Conservation (phyloP, 92 coral and sea anemone species). For the Palythoa grandis region DNA sequence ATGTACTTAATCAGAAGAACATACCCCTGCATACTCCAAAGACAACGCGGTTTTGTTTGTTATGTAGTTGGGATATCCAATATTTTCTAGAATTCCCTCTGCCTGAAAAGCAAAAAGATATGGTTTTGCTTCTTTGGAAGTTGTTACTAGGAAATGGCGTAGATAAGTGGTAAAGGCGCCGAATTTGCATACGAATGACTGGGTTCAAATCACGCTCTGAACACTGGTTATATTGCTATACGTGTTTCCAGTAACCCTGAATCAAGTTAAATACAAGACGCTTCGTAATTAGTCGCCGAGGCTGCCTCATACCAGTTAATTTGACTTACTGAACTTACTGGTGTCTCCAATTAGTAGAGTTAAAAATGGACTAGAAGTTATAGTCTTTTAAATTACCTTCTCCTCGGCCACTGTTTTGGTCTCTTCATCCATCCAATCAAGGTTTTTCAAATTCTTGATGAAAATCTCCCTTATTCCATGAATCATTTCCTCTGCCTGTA, state of each 20-base stretch:
- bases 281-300: too few relatives aligned
- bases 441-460: constrained; percentile 67
- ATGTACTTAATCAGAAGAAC: neutral
- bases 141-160: neutral
- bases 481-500: constrained; percentile 88
- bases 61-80: constrained; percentile 92
- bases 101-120: constrained; percentile 64
- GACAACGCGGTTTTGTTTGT: constrained; percentile 74
- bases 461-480: constrained; percentile 80
- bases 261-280: too few relatives aligned
- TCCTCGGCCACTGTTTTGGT: constrained; percentile 77
- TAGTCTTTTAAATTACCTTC: constrained; percentile 58
- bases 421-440: constrained; percentile 85
- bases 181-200: too few relatives aligned
- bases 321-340: too few relatives aligned
- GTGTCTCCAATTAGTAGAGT: too few relatives aligned
- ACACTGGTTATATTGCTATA: too few relatives aligned
- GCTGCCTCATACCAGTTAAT: too few relatives aligned
- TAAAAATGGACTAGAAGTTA: too few relatives aligned
- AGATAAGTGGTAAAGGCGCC: too few relatives aligned
- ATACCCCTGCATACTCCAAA: constrained; percentile 73
- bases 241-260: too few relatives aligned
- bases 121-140: neutral
- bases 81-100: constrained; percentile 83
- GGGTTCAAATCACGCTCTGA: too few relatives aligned